Conservation (phyloP, 2,113 vertebrate species). For the Orientallactaga bullata region DNA sequence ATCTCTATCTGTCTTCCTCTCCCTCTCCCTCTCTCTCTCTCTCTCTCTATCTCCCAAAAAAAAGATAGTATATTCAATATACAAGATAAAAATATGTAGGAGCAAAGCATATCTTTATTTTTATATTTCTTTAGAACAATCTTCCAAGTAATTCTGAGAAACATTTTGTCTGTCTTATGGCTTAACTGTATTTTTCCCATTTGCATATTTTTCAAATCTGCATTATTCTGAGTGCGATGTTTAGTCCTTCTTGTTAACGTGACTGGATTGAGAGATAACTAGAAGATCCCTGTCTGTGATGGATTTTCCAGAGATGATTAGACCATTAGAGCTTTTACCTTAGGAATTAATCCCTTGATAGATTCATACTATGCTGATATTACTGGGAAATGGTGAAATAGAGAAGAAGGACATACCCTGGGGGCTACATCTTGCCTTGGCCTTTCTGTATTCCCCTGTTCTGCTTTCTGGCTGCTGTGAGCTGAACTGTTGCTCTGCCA, state of each 20-base stretch:
- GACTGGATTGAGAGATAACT: background rate
- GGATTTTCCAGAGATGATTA: background rate
- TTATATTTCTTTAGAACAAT: constrained; percentile 6
- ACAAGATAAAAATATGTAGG: background rate
- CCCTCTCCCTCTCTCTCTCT: too few relatives aligned
- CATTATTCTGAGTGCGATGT: background rate
- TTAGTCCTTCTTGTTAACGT: background rate
- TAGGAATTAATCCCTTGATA: background rate
- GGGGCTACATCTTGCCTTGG: background rate
- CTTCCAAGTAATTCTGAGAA: background rate
- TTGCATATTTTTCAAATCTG: constrained; percentile 17
- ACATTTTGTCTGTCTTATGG: background rate
- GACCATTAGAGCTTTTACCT: background rate
- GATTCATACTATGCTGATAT: too few relatives aligned
- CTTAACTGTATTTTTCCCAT: constrained; percentile 11
- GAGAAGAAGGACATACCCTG: background rate
- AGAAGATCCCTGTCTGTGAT: background rate
- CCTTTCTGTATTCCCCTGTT: background rate
- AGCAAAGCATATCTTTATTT: background rate
- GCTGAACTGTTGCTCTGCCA: background rate
- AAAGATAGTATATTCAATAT: background rate
- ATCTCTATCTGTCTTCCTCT: too few relatives aligned
- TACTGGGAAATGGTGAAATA: background rate
- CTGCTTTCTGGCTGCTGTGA: background rate
- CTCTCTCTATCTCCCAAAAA: too few relatives aligned